Evolutionary conservation across 2,888 invertebrate species (phyloP).

Genomic region (Troides helena): DNA sequence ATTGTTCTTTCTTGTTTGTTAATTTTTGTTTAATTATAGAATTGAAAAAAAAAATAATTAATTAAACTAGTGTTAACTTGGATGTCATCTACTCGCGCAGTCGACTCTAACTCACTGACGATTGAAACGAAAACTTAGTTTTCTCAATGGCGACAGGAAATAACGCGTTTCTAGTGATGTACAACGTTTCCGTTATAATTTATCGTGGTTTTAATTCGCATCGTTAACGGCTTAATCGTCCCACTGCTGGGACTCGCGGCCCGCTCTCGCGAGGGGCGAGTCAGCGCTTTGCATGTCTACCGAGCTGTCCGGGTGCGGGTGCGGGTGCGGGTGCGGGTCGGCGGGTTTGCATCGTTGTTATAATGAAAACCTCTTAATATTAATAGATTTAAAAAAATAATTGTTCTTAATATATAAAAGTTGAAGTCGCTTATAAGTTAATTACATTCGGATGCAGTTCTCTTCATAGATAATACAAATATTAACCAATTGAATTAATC

Average conservation of each 20-base stretch:
- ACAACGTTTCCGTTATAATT: background rate
- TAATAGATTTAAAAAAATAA: conserved; percentile 11
- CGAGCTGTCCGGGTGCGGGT: too few species aligned
- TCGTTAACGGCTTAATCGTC: too few species aligned
- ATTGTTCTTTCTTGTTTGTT: conserved; percentile 78
- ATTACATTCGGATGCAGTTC: conserved; percentile 18
- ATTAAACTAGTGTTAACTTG: conserved; percentile 39
- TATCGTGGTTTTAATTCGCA: too few species aligned
- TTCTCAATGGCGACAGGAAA: background rate
- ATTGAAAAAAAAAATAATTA: conserved; percentile 29
- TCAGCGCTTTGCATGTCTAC: too few species aligned
- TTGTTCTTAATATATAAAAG: conserved; percentile 5
- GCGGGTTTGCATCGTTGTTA: background rate
- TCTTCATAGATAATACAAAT: conserved; percentile 10
- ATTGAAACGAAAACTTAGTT: conserved; percentile 29
- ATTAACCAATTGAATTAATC: conserved; percentile 35
- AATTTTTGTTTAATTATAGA: conserved; percentile 72
- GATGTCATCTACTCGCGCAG: conserved; percentile 36
- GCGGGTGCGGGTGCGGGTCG: too few species aligned
- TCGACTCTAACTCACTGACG: conserved; percentile 45
- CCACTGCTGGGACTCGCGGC: too few species aligned
- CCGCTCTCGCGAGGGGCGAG: too few species aligned
- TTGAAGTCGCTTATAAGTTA: conserved; percentile 11
- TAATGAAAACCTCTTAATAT: background rate
- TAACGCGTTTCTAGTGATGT: background rate